Conservation (phyloP, 2,797 vertebrate genomes). For the Rhadinocentrus ornatus region DNA sequence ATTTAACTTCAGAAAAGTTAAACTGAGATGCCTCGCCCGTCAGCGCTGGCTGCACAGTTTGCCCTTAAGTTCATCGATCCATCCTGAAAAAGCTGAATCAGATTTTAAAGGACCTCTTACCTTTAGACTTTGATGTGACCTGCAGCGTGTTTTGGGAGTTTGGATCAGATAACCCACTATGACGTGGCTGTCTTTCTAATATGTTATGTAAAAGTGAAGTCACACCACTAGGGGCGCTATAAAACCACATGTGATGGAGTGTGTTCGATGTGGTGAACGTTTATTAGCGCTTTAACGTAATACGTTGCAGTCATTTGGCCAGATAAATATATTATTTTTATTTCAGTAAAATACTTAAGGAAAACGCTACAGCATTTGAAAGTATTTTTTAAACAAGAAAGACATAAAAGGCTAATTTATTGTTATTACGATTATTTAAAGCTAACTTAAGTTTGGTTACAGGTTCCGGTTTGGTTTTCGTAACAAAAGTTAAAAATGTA, state of each 20-base stretch:
- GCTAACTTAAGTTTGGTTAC: no score
- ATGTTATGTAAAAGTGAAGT: neutral
- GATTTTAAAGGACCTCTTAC: slow-evolving; percentile 14
- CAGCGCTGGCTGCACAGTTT: neutral
- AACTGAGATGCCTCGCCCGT: neutral
- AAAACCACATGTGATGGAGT: neutral
- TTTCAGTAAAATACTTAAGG: no score
- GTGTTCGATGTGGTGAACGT: no score
- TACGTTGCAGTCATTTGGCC: no score
- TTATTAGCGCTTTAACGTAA: no score
- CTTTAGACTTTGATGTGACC: slow-evolving; percentile 7
- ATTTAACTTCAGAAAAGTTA: neutral
- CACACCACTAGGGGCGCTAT: slow-evolving; percentile 5
- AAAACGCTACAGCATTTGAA: neutral
- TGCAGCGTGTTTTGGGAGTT: neutral
- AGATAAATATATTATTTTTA: no score
- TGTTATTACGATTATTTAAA: neutral
- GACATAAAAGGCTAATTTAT: neutral
- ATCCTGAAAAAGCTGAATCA: neutral
- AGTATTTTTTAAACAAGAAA: neutral
- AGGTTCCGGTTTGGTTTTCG: neutral
- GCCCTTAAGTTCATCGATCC: neutral
- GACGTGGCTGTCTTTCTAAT: neutral
- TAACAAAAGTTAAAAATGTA: neutral
- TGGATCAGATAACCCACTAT: neutral